Base-by-base conservation (phyloP, 2,888 invertebrate species). In the Lasioglossum leucozonium region DNA sequence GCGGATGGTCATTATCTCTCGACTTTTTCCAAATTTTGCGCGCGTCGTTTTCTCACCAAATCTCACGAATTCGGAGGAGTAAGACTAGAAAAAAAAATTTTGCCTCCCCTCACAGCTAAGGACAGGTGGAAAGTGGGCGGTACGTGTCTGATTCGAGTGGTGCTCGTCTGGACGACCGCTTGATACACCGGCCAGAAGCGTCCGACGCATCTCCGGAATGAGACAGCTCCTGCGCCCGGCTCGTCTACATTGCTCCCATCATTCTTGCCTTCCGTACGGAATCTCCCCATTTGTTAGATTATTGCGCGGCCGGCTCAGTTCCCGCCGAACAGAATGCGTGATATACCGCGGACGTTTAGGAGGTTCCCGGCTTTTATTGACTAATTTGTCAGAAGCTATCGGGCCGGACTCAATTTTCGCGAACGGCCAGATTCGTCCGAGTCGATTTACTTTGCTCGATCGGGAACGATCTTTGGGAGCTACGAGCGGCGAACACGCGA, bases 141-240 rank as follows among this genome's bases (percentile, higher is more conserved):
- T 42, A 72, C 3, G 47, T 1, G 55, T 72, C 18, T 81, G 77
- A 77, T 72, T 42, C 37, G 47, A 34, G 37, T 71, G 77, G 44
- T 42, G 72, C 75, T 42, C n/a, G 80, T 55, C 65, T 40, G 34
- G 75, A 47, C 44, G 13, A 67, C 71, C 71, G 42, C 44, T 73
- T 34, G 44, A 73, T 65, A 44, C 74, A 51, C 67, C 42, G 40
- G 30, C 47, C 74, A 22, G 37, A 51, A 74, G 42, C 74, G 69
- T 76, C 44, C 58, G 67, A 67, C 37, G 67, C 67, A 67, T 67
- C 67, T 37, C 34, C 22, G 67, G 67, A 67, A 67, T 40, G 67
- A 67, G 67, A 34, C 37, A 22, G 22, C 37, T 37, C 67, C 22
- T 10, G 18, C 11, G 67, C 37, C 10, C 34, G 22, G 67, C 10